Evolutionary conservation across 2,888 invertebrate genomes (phyloP).

Genomic region (Aleiodes alternator): DNA sequence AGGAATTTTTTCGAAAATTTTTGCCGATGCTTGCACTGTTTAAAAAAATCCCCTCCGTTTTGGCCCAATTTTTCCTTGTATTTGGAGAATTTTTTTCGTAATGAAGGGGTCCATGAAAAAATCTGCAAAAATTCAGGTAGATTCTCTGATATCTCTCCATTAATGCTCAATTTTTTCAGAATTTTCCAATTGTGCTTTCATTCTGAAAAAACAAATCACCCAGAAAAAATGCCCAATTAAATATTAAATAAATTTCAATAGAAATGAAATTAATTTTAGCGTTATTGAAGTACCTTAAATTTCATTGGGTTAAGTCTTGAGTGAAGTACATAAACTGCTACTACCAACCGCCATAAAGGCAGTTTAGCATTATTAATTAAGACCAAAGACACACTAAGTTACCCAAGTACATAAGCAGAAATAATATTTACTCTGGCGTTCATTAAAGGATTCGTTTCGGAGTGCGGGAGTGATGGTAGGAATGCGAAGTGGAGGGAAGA

Average conservation of each 20-base stretch:
- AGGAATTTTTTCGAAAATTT: too few relatives aligned
- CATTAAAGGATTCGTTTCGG: conserved; percentile 71
- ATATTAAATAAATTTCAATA: neutral
- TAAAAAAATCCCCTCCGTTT: too few relatives aligned
- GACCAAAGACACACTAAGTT: conserved; percentile 73
- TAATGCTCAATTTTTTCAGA: too few relatives aligned
- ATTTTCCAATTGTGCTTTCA: neutral
- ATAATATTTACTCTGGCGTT: conserved; percentile 74
- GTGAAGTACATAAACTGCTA: conserved; percentile 31
- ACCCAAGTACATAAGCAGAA: conserved; percentile 72
- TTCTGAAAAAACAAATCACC: too few relatives aligned
- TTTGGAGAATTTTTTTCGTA: too few relatives aligned
- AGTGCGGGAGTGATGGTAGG: conserved; percentile 35
- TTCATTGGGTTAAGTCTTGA: conserved; percentile 21
- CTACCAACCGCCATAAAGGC: conserved; percentile 52
- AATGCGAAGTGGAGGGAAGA: conserved; percentile 59
- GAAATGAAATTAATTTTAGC: neutral
- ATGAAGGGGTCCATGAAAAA: too few relatives aligned
- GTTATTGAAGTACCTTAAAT: neutral
- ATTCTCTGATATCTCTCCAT: too few relatives aligned
- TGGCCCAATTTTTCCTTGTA: too few relatives aligned
- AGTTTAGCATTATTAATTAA: conserved; percentile 75
- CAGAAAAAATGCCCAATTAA: neutral
- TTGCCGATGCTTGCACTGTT: too few relatives aligned
- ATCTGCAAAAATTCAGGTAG: neutral